A percentile compares a stretch with the other conserved stretches of the same genome.
Evolutionary conservation across 2,888 invertebrate species (phyloP).

Genomic region (Epinotia demarniana): DNA sequence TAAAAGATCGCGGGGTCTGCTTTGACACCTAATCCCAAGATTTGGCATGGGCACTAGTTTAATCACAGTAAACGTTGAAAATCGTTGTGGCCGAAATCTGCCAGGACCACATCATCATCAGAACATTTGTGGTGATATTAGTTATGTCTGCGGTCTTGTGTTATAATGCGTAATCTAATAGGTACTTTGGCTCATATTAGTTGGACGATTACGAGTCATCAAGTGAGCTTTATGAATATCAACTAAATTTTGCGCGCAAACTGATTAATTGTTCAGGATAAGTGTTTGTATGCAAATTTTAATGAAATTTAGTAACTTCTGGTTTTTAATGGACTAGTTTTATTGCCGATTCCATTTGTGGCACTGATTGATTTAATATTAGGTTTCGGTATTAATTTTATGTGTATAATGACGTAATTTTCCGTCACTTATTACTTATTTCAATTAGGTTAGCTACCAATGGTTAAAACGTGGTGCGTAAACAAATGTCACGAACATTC

Average conservation of each 20-base stretch:
- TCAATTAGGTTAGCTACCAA: background rate
- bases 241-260: background rate
- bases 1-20: too few relatives aligned
- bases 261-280: slow-evolving; percentile 40
- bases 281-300: slow-evolving; percentile 34
- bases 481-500: too few relatives aligned
- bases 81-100: too few relatives aligned
- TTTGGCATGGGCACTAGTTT: too few relatives aligned
- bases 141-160: background rate
- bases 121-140: background rate
- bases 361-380: slow-evolving; percentile 23
- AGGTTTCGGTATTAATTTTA: slow-evolving; percentile 14
- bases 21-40: too few relatives aligned
- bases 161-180: background rate
- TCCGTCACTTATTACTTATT: background rate
- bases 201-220: background rate
- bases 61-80: too few relatives aligned
- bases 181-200: background rate
- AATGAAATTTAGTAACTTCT: slow-evolving; percentile 19
- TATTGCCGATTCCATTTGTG: slow-evolving; percentile 28
- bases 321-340: slow-evolving; percentile 32
- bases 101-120: too few relatives aligned
- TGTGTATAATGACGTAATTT: background rate
- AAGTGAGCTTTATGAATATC: background rate
- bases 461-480: background rate